Evolutionary conservation across 2,888 invertebrate species (phyloP).

Genomic region (Watsonalla binaria): DNA sequence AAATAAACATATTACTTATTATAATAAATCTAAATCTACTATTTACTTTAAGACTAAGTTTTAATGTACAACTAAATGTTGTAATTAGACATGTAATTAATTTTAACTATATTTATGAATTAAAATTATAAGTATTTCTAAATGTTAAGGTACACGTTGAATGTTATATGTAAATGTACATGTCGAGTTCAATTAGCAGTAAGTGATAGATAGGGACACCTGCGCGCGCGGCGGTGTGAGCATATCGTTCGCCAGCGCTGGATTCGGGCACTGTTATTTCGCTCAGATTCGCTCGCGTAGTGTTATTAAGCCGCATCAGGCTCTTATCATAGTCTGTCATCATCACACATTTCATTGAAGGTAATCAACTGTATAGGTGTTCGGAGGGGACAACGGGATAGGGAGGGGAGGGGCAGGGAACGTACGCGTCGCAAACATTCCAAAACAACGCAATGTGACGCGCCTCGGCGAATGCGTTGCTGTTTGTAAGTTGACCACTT

Average conservation of each 20-base stretch:
- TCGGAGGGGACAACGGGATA: slow-evolving; percentile 27
- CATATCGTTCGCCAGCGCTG: slow-evolving; percentile 11
- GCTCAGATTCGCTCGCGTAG: slow-evolving; percentile 65
- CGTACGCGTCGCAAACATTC: slow-evolving; percentile 71
- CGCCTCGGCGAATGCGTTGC: slow-evolving; percentile 56
- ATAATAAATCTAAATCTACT: slow-evolving; percentile 59
- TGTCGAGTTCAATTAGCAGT: slow-evolving; percentile 66
- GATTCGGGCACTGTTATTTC: slow-evolving; percentile 54
- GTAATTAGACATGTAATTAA: slow-evolving; percentile 62
- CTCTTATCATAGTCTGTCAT: slow-evolving; percentile 18
- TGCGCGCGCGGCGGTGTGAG: slow-evolving; percentile 26
- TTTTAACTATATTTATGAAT: slow-evolving; percentile 70
- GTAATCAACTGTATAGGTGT: slow-evolving; percentile 25
- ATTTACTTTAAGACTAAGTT: slow-evolving; percentile 66
- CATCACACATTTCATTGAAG: slow-evolving; percentile 28
- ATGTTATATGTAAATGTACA: slow-evolving; percentile 72
- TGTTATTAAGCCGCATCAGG: slow-evolving; percentile 21
- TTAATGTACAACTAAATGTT: slow-evolving; percentile 57
- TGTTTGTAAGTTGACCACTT: slow-evolving; percentile 74
- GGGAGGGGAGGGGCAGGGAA: slow-evolving; percentile 32
- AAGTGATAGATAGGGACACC: slow-evolving; percentile 42
- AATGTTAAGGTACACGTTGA: slow-evolving; percentile 59
- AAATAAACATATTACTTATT: slow-evolving; percentile 34
- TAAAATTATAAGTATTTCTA: slow-evolving; percentile 65
- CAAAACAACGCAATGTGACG: slow-evolving; percentile 65